These are phyloP conservation scores for Periphyllus acericola DNA, from an alignment of 2,888 invertebrate genomes.

Conservation along the genomic window DNA sequence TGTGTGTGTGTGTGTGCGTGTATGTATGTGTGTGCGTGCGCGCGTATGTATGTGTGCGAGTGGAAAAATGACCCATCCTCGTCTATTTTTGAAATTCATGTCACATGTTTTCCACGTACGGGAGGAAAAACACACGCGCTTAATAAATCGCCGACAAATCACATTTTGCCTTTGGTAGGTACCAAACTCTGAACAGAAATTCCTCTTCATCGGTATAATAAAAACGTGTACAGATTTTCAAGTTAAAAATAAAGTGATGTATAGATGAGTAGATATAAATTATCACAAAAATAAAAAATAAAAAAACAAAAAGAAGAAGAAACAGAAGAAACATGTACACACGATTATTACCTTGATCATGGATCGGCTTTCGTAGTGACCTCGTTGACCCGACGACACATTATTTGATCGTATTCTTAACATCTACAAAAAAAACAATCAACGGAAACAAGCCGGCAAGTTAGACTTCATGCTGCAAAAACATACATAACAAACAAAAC, in stretches of 20 bases:
- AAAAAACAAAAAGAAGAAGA: background rate
- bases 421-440: slow-evolving; percentile 61
- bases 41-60: background rate
- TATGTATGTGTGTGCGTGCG: too few species aligned
- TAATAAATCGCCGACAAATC: slow-evolving; percentile 53
- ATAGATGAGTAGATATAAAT: slow-evolving; percentile 27
- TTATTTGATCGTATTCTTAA: slow-evolving; percentile 38
- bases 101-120: slow-evolving; percentile 8
- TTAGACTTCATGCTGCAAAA: slow-evolving; percentile 46
- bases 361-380: slow-evolving; percentile 26
- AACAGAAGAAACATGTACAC: background rate
- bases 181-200: slow-evolving; percentile 32
- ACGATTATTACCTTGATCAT: slow-evolving; percentile 50
- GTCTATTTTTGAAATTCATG: slow-evolving; percentile 40
- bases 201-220: slow-evolving; percentile 40
- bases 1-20: slow-evolving; percentile 7
- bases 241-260: slow-evolving; percentile 43
- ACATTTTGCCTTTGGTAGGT: slow-evolving; percentile 42
- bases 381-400: slow-evolving; percentile 45
- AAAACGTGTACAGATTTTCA: slow-evolving; percentile 51
- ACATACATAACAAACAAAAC: slow-evolving; percentile 31
- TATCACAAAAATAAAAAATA: slow-evolving; percentile 21
- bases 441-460: slow-evolving; percentile 50
- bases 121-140: slow-evolving; percentile 26
- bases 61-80: slow-evolving; percentile 30